Percentiles rank a stretch among this genome's conserved stretches.
These are phyloP conservation scores for Neodiprion pinetum DNA, from an alignment of 1,140 invertebrate genomes.

Conservation along the genomic window DNA sequence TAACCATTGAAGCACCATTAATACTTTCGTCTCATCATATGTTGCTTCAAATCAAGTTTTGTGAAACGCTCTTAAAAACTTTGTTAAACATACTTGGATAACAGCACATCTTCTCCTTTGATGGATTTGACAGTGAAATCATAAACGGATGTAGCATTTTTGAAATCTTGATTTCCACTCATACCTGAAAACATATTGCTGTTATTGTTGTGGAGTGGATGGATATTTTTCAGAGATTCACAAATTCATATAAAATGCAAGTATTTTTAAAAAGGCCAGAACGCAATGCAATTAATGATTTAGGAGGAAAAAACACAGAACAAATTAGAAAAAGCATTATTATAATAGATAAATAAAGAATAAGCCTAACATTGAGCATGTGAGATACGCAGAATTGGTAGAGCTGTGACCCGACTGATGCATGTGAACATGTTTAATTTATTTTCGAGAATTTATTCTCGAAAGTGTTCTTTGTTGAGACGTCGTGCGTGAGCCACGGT, in stretches of 20 bases:
- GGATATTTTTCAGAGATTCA: no score
- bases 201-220: no score
- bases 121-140: conserved; percentile 75
- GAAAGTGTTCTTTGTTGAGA: no score
- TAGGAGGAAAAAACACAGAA: no score
- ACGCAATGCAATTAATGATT: no score
- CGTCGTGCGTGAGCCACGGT: no score
- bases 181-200: conserved; percentile 34
- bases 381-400: background rate
- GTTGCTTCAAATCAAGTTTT: background rate
- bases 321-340: no score
- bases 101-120: conserved; percentile 69
- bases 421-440: background rate
- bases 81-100: conserved; percentile 60
- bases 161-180: conserved; percentile 54
- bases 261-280: no score
- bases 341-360: background rate
- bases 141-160: conserved; percentile 71
- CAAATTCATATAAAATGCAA: no score
- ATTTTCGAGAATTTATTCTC: background rate
- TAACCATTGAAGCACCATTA: background rate
- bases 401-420: background rate
- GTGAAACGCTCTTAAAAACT: conserved; percentile 1
- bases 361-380: background rate
- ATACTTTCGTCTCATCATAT: background rate